Percentiles rank a stretch among this genome's conserved stretches.
These are phyloP conservation scores for Aphyosemion australe DNA, from an alignment of 2,113 vertebrate genomes.

Conservation along the genomic window DNA sequence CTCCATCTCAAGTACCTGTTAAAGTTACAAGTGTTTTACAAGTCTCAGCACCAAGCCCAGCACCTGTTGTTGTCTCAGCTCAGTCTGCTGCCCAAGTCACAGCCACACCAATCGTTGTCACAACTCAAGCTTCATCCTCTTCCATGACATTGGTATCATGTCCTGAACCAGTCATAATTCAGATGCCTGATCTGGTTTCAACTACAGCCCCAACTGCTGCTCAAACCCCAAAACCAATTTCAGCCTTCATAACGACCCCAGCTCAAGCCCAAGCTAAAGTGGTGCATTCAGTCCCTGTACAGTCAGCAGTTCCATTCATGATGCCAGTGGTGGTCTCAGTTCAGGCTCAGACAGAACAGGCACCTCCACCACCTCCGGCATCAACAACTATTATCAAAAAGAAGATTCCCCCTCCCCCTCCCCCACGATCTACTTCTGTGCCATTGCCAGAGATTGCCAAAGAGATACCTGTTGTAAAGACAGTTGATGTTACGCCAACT, in stretches of 20 bases:
- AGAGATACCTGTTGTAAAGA: constrained; percentile 39
- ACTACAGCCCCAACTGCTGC: constrained; percentile 59
- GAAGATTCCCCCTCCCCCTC: constrained; percentile 72
- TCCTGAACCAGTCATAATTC: constrained; percentile 59
- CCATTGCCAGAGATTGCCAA: constrained; percentile 50
- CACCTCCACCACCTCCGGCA: constrained; percentile 25
- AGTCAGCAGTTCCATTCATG: constrained; percentile 37
- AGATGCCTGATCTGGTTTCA: constrained; percentile 74
- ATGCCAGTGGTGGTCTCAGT: constrained; percentile 32
- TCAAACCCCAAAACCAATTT: constrained; percentile 47
- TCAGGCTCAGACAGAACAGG: constrained; percentile 26
- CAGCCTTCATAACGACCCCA: constrained; percentile 42
- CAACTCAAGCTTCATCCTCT: constrained; percentile 22
- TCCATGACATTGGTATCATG: constrained; percentile 33
- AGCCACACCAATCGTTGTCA: constrained; percentile 26
- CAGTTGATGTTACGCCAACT: constrained; percentile 48
- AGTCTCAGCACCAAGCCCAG: constrained; percentile 45
- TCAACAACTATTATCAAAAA: constrained; percentile 70
- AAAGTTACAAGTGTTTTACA: constrained; percentile 44
- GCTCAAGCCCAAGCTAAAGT: constrained; percentile 50
- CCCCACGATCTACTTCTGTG: constrained; percentile 72
- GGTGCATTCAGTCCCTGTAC: constrained; percentile 55
- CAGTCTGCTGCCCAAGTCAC: constrained; percentile 20
- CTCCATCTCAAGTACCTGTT: constrained; percentile 58
- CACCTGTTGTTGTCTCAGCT: constrained; percentile 43